Evolutionary conservation across 2,888 invertebrate species (phyloP).

Genomic region (Hemaris fuciformis): DNA sequence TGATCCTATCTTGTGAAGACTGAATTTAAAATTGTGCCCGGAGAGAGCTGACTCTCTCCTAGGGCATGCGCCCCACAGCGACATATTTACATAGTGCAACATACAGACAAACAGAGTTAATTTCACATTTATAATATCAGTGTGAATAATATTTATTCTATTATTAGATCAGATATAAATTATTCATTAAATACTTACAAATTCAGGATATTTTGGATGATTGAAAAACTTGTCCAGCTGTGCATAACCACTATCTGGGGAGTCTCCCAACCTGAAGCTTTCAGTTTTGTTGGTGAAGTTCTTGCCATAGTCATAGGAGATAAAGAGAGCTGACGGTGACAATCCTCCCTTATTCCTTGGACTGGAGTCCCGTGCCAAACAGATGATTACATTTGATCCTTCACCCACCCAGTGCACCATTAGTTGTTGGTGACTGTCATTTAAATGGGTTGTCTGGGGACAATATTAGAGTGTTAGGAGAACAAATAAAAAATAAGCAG

Average conservation of each 20-base stretch:
- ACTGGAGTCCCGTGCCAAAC: constrained; percentile 88
- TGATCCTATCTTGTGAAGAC: too few relatives aligned
- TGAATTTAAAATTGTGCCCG: too few relatives aligned
- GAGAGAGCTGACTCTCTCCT: too few relatives aligned
- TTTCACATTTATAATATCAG: too few relatives aligned
- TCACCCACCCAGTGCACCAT: constrained; percentile 97
- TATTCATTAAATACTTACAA: constrained; percentile 89
- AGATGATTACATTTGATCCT: constrained; percentile 92
- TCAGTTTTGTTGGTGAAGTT: constrained; percentile 89
- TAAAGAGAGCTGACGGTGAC: constrained; percentile 90
- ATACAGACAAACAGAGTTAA: neutral
- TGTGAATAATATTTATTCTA: too few relatives aligned
- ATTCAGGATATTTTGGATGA: constrained; percentile 89
- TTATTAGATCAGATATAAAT: too few relatives aligned
- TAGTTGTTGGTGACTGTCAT: constrained; percentile 93
- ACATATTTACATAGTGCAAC: too few relatives aligned
- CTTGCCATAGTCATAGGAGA: constrained; percentile 93
- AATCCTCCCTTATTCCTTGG: constrained; percentile 76
- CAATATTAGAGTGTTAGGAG: constrained; percentile 13
- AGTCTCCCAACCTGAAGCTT: constrained; percentile 81
- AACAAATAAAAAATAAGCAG: neutral
- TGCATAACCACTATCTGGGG: constrained; percentile 81
- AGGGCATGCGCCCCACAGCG: too few relatives aligned
- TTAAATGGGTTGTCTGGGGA: constrained; percentile 87
- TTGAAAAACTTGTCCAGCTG: constrained; percentile 92